Evolutionary conservation across 2,888 invertebrate genomes (phyloP).

Genomic region (Metalampra italica): DNA sequence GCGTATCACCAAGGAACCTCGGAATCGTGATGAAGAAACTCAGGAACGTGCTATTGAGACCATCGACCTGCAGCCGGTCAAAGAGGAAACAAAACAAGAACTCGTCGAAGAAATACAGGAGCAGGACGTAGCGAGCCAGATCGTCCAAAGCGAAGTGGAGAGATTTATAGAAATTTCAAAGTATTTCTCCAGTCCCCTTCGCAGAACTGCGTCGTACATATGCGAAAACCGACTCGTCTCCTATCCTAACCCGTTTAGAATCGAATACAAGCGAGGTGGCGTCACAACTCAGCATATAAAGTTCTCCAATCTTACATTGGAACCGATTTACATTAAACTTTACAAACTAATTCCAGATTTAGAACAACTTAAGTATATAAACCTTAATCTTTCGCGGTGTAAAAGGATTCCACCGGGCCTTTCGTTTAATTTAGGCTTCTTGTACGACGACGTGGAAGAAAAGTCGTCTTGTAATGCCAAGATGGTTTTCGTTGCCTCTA

Average conservation of each 20-base stretch:
- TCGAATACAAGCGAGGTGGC: slow-evolving; percentile 55
- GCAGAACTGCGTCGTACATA: slow-evolving; percentile 61
- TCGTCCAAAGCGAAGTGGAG: slow-evolving; percentile 50
- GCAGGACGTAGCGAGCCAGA: slow-evolving; percentile 19
- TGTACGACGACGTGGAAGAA: slow-evolving; percentile 61
- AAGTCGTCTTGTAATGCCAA: slow-evolving; percentile 44
- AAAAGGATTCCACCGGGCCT: slow-evolving; percentile 63
- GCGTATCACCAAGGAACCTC: not conserved
- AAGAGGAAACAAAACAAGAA: slow-evolving; percentile 40
- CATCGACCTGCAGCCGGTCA: slow-evolving; percentile 14
- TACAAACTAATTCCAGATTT: slow-evolving; percentile 59
- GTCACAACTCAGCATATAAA: slow-evolving; percentile 52
- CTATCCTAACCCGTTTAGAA: slow-evolving; percentile 48
- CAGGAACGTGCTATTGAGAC: slow-evolving; percentile 1
- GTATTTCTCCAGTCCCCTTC: slow-evolving; percentile 60
- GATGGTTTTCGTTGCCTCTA: slow-evolving; percentile 62
- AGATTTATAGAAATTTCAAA: slow-evolving; percentile 66
- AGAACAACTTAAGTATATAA: slow-evolving; percentile 60
- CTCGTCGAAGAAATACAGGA: slow-evolving; percentile 25
- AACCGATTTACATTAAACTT: slow-evolving; percentile 60
- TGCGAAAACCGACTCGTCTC: slow-evolving; percentile 56
- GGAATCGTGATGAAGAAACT: too few species aligned
- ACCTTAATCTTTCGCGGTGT: slow-evolving; percentile 49
- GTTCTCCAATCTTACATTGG: slow-evolving; percentile 56
- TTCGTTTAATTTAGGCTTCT: slow-evolving; percentile 53